These are phyloP conservation scores for Malthinus flaveolus DNA, from an alignment of 2,888 invertebrate genomes.

Conservation along the genomic window DNA sequence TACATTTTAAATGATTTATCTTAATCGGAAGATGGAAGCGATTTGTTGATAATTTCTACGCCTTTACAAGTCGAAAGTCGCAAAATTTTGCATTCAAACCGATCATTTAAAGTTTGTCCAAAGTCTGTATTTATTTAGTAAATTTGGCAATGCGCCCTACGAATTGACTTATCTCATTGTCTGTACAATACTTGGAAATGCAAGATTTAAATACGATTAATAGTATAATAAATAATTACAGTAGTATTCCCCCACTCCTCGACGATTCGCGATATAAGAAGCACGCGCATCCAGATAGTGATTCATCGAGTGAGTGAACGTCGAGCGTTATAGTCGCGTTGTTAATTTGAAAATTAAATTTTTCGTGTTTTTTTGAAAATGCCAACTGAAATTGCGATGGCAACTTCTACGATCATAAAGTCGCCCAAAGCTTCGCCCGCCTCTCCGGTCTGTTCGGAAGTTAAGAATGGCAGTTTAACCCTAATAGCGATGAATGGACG, in stretches of 20 bases:
- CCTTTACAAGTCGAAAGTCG: no score
- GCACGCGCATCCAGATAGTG: conserved; percentile 6
- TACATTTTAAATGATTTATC: no score
- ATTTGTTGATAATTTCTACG: no score
- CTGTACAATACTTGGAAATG: no score
- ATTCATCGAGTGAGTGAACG: not conserved
- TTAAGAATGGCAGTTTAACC: conserved; percentile 66
- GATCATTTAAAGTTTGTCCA: no score
- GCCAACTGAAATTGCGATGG: conserved; percentile 54
- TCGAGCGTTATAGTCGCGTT: not conserved
- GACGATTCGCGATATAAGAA: not conserved
- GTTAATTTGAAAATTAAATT: not conserved
- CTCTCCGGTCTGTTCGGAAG: conserved; percentile 60
- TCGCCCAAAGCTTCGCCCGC: conserved; percentile 52
- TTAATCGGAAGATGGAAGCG: no score
- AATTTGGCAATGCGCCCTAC: no score
- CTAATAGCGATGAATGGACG: conserved; percentile 62
- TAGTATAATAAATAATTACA: no score
- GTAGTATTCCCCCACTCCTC: not conserved
- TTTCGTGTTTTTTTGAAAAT: conserved; percentile 37
- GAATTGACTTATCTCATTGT: no score
- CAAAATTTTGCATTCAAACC: no score
- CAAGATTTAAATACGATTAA: no score
- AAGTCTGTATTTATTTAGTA: no score
- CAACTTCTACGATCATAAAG: conserved; percentile 45